Evolutionary conservation across 2,113 vertebrate species (phyloP).

Genomic region (Agapornis roseicollis): DNA sequence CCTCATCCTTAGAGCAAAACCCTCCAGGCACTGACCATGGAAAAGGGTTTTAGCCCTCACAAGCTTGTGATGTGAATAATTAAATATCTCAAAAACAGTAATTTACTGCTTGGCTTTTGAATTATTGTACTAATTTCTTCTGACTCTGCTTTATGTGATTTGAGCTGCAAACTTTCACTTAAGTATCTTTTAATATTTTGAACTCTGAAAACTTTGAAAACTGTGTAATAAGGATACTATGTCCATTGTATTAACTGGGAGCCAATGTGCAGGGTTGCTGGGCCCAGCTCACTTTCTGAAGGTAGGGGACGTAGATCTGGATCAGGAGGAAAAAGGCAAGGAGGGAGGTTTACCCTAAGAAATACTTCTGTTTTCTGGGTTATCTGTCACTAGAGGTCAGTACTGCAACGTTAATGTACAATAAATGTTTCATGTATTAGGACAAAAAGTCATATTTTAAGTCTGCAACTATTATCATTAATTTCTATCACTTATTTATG

Average conservation of each 20-base stretch:
- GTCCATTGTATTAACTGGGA: fast-evolving
- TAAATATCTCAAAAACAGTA: not conserved
- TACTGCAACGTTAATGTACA: not conserved
- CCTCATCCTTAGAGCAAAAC: not conserved
- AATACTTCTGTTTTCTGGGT: not conserved
- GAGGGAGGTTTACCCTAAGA: not conserved
- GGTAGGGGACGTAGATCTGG: not conserved
- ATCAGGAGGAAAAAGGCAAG: not conserved
- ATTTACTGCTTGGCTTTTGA: not conserved
- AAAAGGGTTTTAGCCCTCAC: not conserved
- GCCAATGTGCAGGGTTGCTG: fast-evolving
- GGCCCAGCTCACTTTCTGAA: too few relatives aligned
- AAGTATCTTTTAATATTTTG: not conserved
- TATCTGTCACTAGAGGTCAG: conserved; percentile 62
- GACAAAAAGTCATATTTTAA: not conserved
- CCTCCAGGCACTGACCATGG: not conserved
- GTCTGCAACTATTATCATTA: not conserved
- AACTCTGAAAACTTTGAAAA: not conserved
- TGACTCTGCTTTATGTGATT: not conserved
- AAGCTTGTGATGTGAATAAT: not conserved
- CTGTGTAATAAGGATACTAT: not conserved
- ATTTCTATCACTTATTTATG: fast-evolving
- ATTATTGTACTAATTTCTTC: not conserved
- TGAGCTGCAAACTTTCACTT: not conserved
- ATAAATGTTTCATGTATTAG: not conserved